Base-by-base conservation (phyloP, 2,888 invertebrate genomes). In the Tipula helvola region DNA sequence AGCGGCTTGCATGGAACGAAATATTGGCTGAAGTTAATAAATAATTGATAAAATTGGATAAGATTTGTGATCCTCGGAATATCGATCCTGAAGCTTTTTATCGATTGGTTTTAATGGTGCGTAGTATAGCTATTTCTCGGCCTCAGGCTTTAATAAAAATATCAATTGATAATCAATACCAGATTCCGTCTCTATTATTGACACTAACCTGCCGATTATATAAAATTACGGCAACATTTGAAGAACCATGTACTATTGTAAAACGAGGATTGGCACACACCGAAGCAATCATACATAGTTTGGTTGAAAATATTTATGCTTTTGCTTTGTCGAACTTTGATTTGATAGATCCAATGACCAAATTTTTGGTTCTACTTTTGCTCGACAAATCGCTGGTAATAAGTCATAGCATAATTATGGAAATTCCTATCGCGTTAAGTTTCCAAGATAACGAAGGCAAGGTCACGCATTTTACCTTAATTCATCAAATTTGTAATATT, bases 351-450 rank as follows among this genome's bases (percentile, higher is more conserved):
- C 88, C 89, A 85, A 91, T 91, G 90, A 91, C 91, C 8, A 90
- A 90, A 88, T 93, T 96, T 87, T 97, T 97, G 89, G 92, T 97
- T 44, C 95, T 96, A 39, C 92, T 98, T 44, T 92, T 98, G 12
- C 92, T 98, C 36, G 96, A 96, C 88, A 95, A 96, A 88, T 97
- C 98, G 89, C 94, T 95, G 85, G 93, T 94, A 83, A 96, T 98
- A 71, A 97, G 98, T 89, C 98, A 98, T 90, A 97, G 97, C 88
- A 96, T 98, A 0, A 98, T 99, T 95, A 97, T 99, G 87, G 98
- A 98, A 91, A 93, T 99, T 88, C 98, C 98, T 2, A 98, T 99
- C 88, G 98, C 98, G 0, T 93, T 99, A 1, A 98, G 98, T 89
- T 93, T 99, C 41, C 98, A 98, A 90, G 96, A 96, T 88, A 96